Conservation (phyloP, 2,113 vertebrate genomes). For the Cephalopterus ornatus region DNA sequence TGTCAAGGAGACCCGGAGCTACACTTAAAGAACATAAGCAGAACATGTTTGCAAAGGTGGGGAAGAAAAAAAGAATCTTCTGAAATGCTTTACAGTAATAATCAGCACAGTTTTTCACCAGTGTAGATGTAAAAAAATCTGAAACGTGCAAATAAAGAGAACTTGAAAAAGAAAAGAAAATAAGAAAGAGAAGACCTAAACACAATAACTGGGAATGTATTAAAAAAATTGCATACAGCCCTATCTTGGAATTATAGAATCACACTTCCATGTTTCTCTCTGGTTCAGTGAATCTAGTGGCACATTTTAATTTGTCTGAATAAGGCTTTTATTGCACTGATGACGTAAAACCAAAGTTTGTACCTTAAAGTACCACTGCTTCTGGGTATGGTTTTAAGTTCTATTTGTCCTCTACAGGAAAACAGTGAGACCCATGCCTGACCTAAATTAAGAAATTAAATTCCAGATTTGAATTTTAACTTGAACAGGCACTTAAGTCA, state of each 20-base stretch:
- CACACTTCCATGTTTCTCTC: not conserved
- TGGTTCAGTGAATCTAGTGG: not conserved
- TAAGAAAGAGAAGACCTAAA: not conserved
- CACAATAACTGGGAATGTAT: not conserved
- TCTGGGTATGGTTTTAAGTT: not conserved
- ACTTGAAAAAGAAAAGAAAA: not conserved
- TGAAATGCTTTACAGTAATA: not conserved
- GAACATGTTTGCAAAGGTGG: not conserved
- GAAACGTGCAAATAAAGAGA: not conserved
- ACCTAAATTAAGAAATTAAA: not conserved
- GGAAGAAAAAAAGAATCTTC: not conserved
- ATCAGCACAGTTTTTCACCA: not conserved
- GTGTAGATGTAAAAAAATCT: not conserved
- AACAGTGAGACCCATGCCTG: not conserved
- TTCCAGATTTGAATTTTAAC: not conserved
- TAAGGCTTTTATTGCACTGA: not conserved
- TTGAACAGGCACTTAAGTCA: not conserved
- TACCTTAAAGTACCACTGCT: not conserved
- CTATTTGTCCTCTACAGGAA: not conserved
- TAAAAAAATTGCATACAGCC: not conserved
- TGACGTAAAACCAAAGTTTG: not conserved
- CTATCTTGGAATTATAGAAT: not conserved
- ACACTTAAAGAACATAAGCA: not conserved
- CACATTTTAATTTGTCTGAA: not conserved
- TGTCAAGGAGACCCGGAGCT: not conserved